Conservation (phyloP, 2,113 vertebrate genomes). For the Eira barbara region DNA sequence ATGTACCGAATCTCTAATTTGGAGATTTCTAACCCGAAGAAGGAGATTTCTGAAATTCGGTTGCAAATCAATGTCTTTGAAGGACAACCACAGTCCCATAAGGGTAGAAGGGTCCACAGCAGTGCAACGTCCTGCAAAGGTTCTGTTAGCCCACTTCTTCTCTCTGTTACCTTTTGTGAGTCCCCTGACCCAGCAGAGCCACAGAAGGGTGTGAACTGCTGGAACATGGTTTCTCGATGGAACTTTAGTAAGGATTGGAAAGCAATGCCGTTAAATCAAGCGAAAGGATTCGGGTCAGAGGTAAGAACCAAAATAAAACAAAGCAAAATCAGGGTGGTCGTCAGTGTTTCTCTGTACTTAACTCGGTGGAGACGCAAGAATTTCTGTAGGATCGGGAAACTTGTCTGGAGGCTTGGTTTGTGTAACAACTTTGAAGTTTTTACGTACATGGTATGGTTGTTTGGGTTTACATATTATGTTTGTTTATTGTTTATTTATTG, state of each 20-base stretch:
- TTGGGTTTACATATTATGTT: background rate
- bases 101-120: background rate
- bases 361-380: background rate
- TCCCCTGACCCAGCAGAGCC: background rate
- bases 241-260: background rate
- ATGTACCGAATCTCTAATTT: background rate
- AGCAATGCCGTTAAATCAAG: background rate
- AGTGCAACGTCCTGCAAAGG: background rate
- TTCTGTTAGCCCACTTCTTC: background rate
- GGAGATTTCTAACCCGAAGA: background rate
- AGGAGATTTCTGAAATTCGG: background rate
- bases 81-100: background rate
- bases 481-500: conserved; percentile 36
- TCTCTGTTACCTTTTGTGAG: background rate
- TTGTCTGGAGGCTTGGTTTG: background rate
- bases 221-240: background rate
- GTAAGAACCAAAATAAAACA: background rate
- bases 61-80: background rate
- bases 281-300: background rate
- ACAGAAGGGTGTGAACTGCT: background rate
- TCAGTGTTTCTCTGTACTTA: background rate
- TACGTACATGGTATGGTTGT: background rate
- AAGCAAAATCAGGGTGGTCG: background rate
- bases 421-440: background rate
- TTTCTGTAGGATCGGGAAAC: background rate